A percentile compares a stretch with the other conserved stretches of the same genome.
These are phyloP conservation scores for crab-eating macaque (Macaca fascicularis) DNA, from an alignment of 2,113 vertebrate species.

Conservation along the genomic window DNA sequence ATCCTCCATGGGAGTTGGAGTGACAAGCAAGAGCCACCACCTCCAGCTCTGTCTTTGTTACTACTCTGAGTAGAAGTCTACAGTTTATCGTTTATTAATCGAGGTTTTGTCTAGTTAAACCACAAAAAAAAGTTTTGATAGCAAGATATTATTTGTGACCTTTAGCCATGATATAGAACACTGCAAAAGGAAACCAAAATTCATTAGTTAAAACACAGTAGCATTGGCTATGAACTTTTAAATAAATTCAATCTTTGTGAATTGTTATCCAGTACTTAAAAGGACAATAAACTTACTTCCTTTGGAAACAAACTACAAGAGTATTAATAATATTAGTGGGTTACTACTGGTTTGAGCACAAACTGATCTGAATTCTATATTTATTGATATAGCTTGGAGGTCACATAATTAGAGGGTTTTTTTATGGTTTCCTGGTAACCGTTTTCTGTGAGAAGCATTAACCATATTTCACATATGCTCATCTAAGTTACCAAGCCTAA, in stretches of 20 bases:
- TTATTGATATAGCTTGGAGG: slow-evolving; percentile 15
- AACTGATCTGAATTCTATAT: slow-evolving; percentile 38
- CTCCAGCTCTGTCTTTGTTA: not conserved
- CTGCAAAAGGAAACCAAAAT: not conserved
- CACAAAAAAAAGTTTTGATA: not conserved
- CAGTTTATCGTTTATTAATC: not conserved
- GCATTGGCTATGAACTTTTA: not conserved
- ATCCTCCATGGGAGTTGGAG: not conserved
- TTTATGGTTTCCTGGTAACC: slow-evolving; percentile 63
- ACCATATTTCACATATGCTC: slow-evolving; percentile 46
- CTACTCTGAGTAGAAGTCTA: not conserved
- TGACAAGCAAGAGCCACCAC: not conserved
- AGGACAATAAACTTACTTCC: not conserved
- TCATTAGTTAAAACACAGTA: not conserved
- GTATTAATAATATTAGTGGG: slow-evolving; percentile 8
- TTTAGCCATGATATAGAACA: not conserved
- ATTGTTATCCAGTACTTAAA: not conserved
- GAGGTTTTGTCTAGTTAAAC: not conserved
- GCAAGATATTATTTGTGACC: not conserved
- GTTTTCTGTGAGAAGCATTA: slow-evolving; percentile 55
- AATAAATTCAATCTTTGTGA: not conserved
- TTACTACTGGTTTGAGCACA: slow-evolving; percentile 11
- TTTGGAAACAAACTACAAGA: slow-evolving; percentile 30
- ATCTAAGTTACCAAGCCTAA: slow-evolving; percentile 13
- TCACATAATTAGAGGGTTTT: slow-evolving; percentile 50